Evolutionary conservation across 2,888 invertebrate genomes (phyloP).

Genomic region (Drosophila melanosoma): DNA sequence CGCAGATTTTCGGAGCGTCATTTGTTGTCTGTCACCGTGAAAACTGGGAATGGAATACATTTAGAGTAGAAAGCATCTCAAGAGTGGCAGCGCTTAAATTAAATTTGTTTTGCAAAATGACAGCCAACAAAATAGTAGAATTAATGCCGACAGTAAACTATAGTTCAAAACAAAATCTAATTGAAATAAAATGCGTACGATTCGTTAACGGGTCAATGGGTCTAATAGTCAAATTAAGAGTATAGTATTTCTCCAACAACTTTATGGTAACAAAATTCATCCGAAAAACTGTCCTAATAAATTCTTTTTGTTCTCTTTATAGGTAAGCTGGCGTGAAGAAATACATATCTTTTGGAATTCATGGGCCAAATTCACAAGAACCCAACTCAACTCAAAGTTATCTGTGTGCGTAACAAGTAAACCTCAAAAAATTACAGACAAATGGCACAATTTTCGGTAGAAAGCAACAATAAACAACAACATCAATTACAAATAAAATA

Average conservation of each 20-base stretch:
- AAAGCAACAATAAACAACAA: conserved; percentile 13
- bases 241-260: neutral
- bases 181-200: conserved; percentile 38
- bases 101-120: conserved; percentile 63
- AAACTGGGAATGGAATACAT: conserved; percentile 33
- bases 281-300: conserved; percentile 33
- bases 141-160: conserved; percentile 33
- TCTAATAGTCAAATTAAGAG: neutral
- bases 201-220: conserved; percentile 16
- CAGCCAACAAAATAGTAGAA: conserved; percentile 23
- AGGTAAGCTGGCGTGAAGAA: conserved; percentile 47
- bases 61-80: conserved; percentile 31
- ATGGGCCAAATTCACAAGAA: conserved; percentile 17
- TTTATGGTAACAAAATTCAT: neutral
- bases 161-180: conserved; percentile 19
- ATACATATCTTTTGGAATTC: conserved; percentile 1
- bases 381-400: conserved; percentile 33
- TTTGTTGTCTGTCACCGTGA: conserved; percentile 46
- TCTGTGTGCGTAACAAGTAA: conserved; percentile 27
- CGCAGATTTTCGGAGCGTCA: conserved; percentile 62
- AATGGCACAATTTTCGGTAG: conserved; percentile 52
- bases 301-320: conserved; percentile 38
- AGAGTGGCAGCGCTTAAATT: conserved; percentile 60
- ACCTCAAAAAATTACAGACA: conserved; percentile 29
- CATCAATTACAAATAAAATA: conserved; percentile 26